Evolutionary conservation across 2,113 vertebrate genomes (phyloP).

Genomic region (Aspiorhynchus laticeps): DNA sequence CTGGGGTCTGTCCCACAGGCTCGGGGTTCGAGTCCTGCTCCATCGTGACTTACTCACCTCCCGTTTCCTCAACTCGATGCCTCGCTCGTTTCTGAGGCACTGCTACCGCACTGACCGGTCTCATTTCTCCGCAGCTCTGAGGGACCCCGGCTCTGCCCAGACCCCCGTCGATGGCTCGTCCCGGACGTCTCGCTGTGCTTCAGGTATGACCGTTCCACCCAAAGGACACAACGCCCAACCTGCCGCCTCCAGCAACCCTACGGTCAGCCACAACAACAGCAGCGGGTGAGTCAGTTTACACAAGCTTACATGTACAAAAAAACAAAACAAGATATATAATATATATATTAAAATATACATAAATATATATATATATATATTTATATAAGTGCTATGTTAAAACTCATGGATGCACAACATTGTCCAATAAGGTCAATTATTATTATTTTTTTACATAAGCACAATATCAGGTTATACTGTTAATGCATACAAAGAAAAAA

Average conservation of each 20-base stretch:
- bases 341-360: too few species aligned
- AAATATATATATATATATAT: too few species aligned
- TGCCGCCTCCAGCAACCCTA: constrained; percentile 62
- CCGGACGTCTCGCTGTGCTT: constrained; percentile 66
- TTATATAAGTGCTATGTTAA: too few species aligned
- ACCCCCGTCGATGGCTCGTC: constrained; percentile 81
- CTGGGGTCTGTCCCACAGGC: constrained; percentile 72
- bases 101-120: constrained; percentile 72
- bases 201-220: constrained; percentile 89
- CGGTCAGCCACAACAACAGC: constrained; percentile 70
- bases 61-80: constrained; percentile 76
- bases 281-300: not conserved
- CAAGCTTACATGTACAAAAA: too few species aligned
- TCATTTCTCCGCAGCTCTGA: constrained; percentile 78
- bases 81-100: constrained; percentile 67
- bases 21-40: constrained; percentile 79
- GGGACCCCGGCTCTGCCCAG: constrained; percentile 72
- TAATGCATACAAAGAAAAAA: too few species aligned
- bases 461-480: too few species aligned
- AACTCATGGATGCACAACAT: too few species aligned
- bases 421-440: too few species aligned
- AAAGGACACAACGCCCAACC: constrained; percentile 76
- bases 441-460: too few species aligned
- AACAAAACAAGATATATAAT: too few species aligned
- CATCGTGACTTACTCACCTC: constrained; percentile 82